Conservation (phyloP, 2,888 invertebrate genomes). For the Oegoconia quadripuncta region DNA sequence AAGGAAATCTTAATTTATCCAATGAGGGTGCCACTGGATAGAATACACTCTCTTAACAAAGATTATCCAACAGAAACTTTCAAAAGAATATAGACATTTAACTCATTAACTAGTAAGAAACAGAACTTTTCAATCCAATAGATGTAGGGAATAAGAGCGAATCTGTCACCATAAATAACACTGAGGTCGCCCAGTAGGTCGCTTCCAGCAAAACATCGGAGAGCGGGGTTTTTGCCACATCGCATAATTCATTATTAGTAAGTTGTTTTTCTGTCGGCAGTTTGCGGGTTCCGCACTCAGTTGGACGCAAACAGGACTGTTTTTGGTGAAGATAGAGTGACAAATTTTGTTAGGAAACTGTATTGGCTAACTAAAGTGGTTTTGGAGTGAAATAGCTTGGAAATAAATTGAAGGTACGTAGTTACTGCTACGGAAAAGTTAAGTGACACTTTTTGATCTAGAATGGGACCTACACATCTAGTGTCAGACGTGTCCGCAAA, state of each 20-base stretch:
- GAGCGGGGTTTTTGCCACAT: constrained; percentile 10
- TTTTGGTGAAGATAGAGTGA: constrained; percentile 10
- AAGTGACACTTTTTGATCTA: too few species aligned
- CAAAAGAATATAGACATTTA: constrained; percentile 19
- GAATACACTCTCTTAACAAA: too few species aligned
- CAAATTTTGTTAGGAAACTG: constrained; percentile 1
- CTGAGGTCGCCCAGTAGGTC: background rate
- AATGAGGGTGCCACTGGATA: too few species aligned
- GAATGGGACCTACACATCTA: too few species aligned
- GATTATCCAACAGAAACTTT: constrained; percentile 12
- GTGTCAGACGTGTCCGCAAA: too few species aligned
- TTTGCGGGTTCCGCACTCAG: constrained; percentile 14
- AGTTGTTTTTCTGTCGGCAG: constrained; percentile 31
- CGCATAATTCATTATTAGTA: constrained; percentile 32
- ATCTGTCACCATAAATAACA: constrained; percentile 5
- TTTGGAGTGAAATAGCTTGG: background rate
- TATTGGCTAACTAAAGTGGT: background rate
- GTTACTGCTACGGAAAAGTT: background rate
- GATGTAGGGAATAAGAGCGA: background rate
- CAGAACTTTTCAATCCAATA: constrained; percentile 7
- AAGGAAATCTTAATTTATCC: too few species aligned
- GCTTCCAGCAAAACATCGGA: constrained; percentile 11
- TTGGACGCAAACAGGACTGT: constrained; percentile 11
- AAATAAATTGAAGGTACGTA: background rate
- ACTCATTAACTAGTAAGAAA: constrained; percentile 17